Evolutionary conservation across 2,113 vertebrate species (phyloP).

Genomic region (Laticauda laticaudata): DNA sequence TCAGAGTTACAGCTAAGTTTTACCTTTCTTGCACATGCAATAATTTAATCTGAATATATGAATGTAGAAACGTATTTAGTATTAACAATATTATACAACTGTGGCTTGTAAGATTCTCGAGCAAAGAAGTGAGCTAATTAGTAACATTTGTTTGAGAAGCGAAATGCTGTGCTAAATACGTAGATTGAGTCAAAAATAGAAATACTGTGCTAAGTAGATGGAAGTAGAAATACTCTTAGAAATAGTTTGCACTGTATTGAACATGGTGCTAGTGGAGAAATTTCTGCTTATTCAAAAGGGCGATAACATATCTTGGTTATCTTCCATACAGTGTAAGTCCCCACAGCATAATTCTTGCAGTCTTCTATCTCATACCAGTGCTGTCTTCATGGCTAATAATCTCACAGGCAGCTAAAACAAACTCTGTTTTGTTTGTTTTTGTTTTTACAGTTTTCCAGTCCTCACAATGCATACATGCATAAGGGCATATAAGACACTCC

Average conservation of each 20-base stretch:
- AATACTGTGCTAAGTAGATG: background rate
- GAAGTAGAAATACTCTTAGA: background rate
- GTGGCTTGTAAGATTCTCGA: background rate
- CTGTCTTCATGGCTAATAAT: background rate
- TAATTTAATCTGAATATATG: background rate
- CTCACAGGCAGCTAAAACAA: background rate
- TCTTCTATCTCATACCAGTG: background rate
- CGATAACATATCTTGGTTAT: background rate
- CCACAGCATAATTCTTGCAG: background rate
- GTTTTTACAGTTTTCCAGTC: too few species aligned
- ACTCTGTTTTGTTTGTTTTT: background rate
- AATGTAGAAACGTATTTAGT: background rate
- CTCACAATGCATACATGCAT: background rate
- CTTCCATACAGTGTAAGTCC: background rate
- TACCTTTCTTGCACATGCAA: background rate
- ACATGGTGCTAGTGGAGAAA: background rate
- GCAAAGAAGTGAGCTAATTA: slow-evolving; percentile 1
- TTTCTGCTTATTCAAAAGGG: background rate
- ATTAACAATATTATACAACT: background rate
- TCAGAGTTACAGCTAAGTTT: background rate
- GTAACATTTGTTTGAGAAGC: background rate
- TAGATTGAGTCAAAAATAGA: background rate
- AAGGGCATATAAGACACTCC: background rate
- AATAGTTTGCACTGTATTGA: background rate
- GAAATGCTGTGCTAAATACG: background rate